phyloP scores from a whole-genome alignment of 2,113 vertebrate genomes.

The Geococcyx californianus region DNA sequence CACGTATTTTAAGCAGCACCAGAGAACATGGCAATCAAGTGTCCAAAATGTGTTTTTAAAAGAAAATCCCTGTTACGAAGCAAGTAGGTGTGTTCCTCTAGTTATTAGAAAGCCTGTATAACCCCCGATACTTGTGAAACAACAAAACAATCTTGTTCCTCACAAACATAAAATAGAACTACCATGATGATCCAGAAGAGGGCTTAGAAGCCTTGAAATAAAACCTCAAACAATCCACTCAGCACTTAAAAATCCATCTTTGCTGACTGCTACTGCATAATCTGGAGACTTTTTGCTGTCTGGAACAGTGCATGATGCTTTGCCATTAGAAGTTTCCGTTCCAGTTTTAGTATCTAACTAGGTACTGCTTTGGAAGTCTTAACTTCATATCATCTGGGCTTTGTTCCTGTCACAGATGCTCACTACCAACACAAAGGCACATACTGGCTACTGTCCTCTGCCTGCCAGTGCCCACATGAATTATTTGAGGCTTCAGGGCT shows the following conservation, averaged over 20 bases:
- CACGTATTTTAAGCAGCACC: conserved; percentile 36
- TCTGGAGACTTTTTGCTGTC: background rate
- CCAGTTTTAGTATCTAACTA: background rate
- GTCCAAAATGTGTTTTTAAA: background rate
- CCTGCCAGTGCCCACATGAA: background rate
- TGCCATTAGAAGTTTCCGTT: background rate
- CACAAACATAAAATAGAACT: background rate
- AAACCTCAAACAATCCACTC: background rate
- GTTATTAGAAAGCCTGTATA: background rate
- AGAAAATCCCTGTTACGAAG: background rate
- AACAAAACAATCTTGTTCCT: background rate
- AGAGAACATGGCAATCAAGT: background rate
- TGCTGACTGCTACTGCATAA: background rate
- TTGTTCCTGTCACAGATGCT: background rate
- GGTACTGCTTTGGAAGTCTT: background rate
- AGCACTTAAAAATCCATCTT: background rate
- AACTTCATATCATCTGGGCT: background rate
- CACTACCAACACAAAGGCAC: background rate
- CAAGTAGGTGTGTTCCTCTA: background rate
- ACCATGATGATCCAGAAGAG: background rate
- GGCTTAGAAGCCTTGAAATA: conserved; percentile 10
- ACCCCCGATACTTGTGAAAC: background rate
- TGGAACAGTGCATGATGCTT: background rate
- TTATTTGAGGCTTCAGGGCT: background rate
- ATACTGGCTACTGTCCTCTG: too few relatives aligned